Percentiles rank a stretch among this genome's conserved stretches.
These are phyloP conservation scores for Agrotis exclamationis DNA, from an alignment of 2,888 invertebrate species.

Conservation along the genomic window DNA sequence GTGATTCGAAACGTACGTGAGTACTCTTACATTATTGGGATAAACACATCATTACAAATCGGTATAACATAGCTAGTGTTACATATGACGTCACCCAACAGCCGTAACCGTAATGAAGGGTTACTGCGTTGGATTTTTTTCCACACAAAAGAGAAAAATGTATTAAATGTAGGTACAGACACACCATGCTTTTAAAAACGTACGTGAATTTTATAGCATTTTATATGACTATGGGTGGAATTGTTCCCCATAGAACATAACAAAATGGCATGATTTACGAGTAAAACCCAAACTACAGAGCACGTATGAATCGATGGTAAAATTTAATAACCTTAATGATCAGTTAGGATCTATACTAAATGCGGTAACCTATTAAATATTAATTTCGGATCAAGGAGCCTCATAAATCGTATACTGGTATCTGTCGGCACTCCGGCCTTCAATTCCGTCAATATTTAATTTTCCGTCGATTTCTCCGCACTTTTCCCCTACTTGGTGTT, in stretches of 20 bases:
- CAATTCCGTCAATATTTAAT: conserved; percentile 22
- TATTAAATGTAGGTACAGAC: background rate
- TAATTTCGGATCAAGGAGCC: background rate
- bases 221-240: conserved; percentile 11
- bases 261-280: background rate
- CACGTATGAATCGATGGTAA: conserved; percentile 4
- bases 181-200: background rate
- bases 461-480: background rate
- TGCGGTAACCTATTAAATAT: conserved; percentile 8
- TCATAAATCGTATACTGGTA: conserved; percentile 17
- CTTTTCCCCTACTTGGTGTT: too few species aligned
- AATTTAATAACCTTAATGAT: conserved; percentile 5
- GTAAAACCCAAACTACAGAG: background rate
- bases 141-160: conserved; percentile 7
- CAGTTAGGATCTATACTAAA: background rate
- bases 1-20: too few species aligned
- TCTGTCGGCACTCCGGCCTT: background rate
- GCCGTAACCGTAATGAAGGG: conserved; percentile 24
- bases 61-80: background rate
- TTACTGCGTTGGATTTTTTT: conserved; percentile 14
- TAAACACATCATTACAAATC: background rate
- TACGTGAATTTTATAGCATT: conserved; percentile 2
- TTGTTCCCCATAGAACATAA: background rate
- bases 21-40: background rate
- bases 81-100: conserved; percentile 1